phyloP scores from a whole-genome alignment of 2,888 invertebrate genomes.

The Crepidodera aurea region DNA sequence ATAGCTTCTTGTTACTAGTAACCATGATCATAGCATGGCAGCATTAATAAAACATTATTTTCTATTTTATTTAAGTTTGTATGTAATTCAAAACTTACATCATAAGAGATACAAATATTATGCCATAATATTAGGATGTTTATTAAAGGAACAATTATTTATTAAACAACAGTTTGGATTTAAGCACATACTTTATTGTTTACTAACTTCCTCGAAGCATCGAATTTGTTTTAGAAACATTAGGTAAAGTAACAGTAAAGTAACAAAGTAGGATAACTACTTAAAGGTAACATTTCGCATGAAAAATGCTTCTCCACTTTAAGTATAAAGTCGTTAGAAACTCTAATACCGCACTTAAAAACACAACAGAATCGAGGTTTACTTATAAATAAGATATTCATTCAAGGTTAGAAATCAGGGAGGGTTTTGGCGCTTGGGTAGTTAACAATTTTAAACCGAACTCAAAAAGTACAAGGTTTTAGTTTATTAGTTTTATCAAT shows the following conservation, averaged over 20 bases:
- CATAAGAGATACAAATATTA: too few species aligned
- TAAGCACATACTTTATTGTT: not conserved
- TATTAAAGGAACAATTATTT: not conserved
- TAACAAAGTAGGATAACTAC: constrained; percentile 10
- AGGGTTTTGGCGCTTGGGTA: not conserved
- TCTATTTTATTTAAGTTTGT: too few species aligned
- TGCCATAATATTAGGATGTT: too few species aligned
- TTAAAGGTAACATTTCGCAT: constrained; percentile 2
- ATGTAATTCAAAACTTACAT: too few species aligned
- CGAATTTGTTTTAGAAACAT: constrained; percentile 9
- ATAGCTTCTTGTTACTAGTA: too few species aligned
- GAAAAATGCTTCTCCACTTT: constrained; percentile 7
- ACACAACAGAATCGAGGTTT: not conserved
- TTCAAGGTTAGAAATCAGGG: not conserved
- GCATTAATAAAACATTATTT: too few species aligned
- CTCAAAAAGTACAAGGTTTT: too few species aligned
- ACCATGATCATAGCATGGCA: too few species aligned
- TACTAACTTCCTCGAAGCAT: not conserved
- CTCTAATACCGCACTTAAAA: constrained; percentile 1
- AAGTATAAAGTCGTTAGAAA: constrained; percentile 9
- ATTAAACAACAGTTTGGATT: not conserved
- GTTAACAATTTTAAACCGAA: too few species aligned
- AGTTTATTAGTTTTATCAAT: too few species aligned
- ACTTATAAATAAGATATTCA: constrained; percentile 4
- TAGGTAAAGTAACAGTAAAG: constrained; percentile 8